Percentiles rank a stretch among this genome's conserved stretches.
Evolutionary conservation across 2,888 invertebrate species (phyloP).

Genomic region (Caenorhabditis imperialis): DNA sequence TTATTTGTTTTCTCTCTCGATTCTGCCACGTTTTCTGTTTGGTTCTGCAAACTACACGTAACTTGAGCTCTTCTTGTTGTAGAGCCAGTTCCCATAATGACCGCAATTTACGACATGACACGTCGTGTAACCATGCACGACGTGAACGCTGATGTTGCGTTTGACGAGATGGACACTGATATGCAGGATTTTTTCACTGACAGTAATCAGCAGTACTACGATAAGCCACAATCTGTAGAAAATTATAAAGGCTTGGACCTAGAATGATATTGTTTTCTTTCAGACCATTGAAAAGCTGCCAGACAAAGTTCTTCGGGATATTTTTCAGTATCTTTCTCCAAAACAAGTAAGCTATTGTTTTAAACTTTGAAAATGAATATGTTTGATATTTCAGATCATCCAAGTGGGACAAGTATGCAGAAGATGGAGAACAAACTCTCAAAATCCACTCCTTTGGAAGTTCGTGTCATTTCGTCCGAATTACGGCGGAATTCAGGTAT

Average conservation of each 20-base stretch:
- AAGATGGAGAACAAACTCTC: slow-evolving; percentile 95
- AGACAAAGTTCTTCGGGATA: slow-evolving; percentile 93
- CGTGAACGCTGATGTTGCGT: slow-evolving; percentile 45
- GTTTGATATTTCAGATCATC: slow-evolving; percentile 60
- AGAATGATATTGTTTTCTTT: slow-evolving; percentile 39
- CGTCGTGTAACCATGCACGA: slow-evolving; percentile 75
- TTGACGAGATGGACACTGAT: slow-evolving; percentile 50
- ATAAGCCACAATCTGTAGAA: slow-evolving; percentile 38
- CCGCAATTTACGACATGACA: slow-evolving; percentile 74
- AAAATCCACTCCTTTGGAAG: slow-evolving; percentile 94
- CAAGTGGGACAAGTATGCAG: slow-evolving; percentile 88
- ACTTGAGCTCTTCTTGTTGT: neutral
- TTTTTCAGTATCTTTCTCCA: slow-evolving; percentile 81
- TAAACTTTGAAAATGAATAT: neutral
- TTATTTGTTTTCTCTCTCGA: neutral
- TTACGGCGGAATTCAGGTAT: slow-evolving; percentile 92
- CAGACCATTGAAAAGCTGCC: slow-evolving; percentile 84
- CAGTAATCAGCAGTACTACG: slow-evolving; percentile 33
- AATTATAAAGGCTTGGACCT: slow-evolving; percentile 1
- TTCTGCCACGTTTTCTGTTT: neutral
- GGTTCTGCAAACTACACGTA: too few relatives aligned
- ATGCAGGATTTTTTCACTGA: slow-evolving; percentile 48
- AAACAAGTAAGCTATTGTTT: slow-evolving; percentile 42
- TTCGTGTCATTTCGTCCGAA: slow-evolving; percentile 96
- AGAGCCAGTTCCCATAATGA: slow-evolving; percentile 50